These are phyloP conservation scores for Dryomyza anilis DNA, from an alignment of 2,888 invertebrate genomes.

Conservation along the genomic window DNA sequence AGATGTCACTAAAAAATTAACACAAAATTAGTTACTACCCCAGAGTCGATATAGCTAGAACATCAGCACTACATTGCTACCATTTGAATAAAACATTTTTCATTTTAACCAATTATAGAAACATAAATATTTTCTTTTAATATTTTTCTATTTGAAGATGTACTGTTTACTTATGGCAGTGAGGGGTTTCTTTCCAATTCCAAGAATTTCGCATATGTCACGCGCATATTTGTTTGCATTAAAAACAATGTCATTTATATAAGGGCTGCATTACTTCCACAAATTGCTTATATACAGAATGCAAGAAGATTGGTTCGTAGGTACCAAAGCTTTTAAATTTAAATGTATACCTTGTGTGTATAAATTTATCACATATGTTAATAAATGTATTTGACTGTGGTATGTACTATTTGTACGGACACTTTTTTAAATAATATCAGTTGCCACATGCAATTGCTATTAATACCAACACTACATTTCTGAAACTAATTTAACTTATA, in stretches of 20 bases:
- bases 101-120: slow-evolving; percentile 27
- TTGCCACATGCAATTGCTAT: too few relatives aligned
- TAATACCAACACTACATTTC: too few relatives aligned
- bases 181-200: slow-evolving; percentile 26
- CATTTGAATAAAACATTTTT: slow-evolving; percentile 7
- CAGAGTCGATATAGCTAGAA: neutral
- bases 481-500: too few relatives aligned
- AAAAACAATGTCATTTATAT: slow-evolving; percentile 16
- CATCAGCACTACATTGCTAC: neutral
- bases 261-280: too few relatives aligned
- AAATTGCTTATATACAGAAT: too few relatives aligned
- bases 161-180: slow-evolving; percentile 9
- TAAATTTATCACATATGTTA: too few relatives aligned
- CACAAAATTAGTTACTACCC: neutral
- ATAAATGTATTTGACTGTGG: too few relatives aligned
- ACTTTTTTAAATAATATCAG: too few relatives aligned
- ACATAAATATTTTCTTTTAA: slow-evolving; percentile 30
- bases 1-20: neutral
- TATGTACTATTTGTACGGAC: too few relatives aligned
- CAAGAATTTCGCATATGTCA: slow-evolving; percentile 30
- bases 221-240: slow-evolving; percentile 27
- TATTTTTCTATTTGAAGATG: slow-evolving; percentile 21
- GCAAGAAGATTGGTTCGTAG: too few relatives aligned
- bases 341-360: too few relatives aligned
- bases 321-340: too few relatives aligned